Conservation (phyloP, 2,888 invertebrate genomes). For the Lobophora halterata region DNA sequence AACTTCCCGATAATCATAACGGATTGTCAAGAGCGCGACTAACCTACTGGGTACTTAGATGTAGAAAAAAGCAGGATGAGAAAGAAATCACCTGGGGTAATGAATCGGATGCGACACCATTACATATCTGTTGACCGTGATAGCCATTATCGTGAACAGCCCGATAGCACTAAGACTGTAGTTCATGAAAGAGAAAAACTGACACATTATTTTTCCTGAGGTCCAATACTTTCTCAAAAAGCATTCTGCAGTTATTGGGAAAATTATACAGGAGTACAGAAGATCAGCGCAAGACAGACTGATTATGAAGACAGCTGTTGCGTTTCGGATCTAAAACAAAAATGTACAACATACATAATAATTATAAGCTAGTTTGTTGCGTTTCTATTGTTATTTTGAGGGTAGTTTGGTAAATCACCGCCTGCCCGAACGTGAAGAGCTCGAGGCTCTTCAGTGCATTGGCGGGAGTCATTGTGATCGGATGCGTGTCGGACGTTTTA, state of each 20-base stretch:
- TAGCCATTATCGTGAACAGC: slow-evolving; percentile 17
- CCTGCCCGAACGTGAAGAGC: too few species aligned
- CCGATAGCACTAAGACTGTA: slow-evolving; percentile 9
- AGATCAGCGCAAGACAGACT: slow-evolving; percentile 22
- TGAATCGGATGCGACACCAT: slow-evolving; percentile 23
- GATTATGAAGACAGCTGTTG: slow-evolving; percentile 28
- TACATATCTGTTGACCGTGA: slow-evolving; percentile 25
- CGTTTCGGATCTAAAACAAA: slow-evolving; percentile 25
- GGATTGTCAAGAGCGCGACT: too few species aligned
- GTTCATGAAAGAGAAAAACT: slow-evolving; percentile 14
- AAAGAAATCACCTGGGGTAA: slow-evolving; percentile 20
- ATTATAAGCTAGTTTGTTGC: background rate
- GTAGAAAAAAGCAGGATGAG: background rate
- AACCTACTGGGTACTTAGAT: too few species aligned
- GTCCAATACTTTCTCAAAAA: slow-evolving; percentile 18
- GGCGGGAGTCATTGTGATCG: too few species aligned
- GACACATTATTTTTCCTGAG: slow-evolving; percentile 17
- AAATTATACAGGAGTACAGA: slow-evolving; percentile 12
- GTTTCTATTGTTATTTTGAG: too few species aligned
- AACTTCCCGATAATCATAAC: too few species aligned
- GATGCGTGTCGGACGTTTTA: too few species aligned
- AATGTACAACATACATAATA: background rate
- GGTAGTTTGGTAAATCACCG: too few species aligned
- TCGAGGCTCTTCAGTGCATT: too few species aligned
- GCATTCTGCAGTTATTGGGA: slow-evolving; percentile 13